Conservation (phyloP, 2,888 invertebrate genomes). For the Trichacis sp. region DNA sequence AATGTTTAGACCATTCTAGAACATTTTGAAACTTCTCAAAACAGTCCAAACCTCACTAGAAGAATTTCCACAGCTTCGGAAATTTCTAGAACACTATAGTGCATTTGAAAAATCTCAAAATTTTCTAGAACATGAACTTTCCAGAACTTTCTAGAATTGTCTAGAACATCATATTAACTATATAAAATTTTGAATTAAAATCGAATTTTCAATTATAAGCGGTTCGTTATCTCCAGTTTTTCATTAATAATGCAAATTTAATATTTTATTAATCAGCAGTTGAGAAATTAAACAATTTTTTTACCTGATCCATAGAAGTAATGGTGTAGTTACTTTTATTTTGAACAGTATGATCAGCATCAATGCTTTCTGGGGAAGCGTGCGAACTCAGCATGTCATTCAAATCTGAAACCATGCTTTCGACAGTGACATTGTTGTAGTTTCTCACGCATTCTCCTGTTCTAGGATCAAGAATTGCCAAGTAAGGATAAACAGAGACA, state of each 20-base stretch:
- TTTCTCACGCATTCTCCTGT: constrained; percentile 73
- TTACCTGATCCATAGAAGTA: constrained; percentile 48
- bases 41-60: no score
- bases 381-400: constrained; percentile 65
- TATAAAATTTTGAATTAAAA: no score
- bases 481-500: constrained; percentile 74
- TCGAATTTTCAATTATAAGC: no score
- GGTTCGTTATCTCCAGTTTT: no score
- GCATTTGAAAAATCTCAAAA: no score
- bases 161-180: no score
- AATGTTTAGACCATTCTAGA: no score
- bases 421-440: constrained; percentile 62
- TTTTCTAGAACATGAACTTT: no score
- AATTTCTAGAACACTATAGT: no score
- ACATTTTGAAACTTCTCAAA: no score
- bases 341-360: constrained; percentile 46
- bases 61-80: no score
- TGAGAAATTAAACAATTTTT: constrained; percentile 13
- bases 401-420: constrained; percentile 60
- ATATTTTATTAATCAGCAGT: neutral
- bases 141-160: no score
- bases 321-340: constrained; percentile 40
- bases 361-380: constrained; percentile 63
- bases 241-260: neutral
- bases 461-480: constrained; percentile 77